Conservation (phyloP, 2,113 vertebrate species). For the Serinus canaria region DNA sequence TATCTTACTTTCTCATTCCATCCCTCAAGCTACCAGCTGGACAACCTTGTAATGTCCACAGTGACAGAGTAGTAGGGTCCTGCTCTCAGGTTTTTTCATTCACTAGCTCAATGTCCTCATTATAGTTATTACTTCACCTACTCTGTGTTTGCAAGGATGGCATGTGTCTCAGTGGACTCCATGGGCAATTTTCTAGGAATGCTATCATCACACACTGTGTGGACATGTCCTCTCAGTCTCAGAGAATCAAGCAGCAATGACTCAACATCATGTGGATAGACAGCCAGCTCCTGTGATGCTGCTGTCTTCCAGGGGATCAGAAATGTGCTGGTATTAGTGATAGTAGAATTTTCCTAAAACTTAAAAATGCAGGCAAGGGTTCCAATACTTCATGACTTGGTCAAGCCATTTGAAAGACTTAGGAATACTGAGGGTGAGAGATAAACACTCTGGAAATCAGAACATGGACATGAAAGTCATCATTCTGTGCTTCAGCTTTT, state of each 20-base stretch:
- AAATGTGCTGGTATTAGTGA: not conserved
- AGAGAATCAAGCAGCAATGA: not conserved
- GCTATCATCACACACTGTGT: not conserved
- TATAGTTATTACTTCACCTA: not conserved
- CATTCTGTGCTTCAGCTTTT: not conserved
- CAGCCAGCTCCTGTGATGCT: not conserved
- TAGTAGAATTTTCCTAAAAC: not conserved
- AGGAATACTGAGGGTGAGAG: not conserved
- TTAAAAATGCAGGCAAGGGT: not conserved
- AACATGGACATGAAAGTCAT: not conserved
- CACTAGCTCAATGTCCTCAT: not conserved
- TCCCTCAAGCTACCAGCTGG: not conserved
- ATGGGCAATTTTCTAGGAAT: not conserved
- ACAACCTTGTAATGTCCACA: not conserved
- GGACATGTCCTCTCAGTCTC: not conserved
- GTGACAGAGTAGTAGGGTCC: fast-evolving
- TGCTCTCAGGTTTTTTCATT: not conserved
- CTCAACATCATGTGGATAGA: not conserved
- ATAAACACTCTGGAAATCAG: not conserved
- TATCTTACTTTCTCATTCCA: not conserved
- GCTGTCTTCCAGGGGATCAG: not conserved
- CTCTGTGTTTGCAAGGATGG: not conserved
- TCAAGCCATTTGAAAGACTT: not conserved
- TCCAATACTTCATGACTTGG: not conserved
- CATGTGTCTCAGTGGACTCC: not conserved